Conservation (phyloP, 2,113 vertebrate genomes). For the Alethe diademata region DNA sequence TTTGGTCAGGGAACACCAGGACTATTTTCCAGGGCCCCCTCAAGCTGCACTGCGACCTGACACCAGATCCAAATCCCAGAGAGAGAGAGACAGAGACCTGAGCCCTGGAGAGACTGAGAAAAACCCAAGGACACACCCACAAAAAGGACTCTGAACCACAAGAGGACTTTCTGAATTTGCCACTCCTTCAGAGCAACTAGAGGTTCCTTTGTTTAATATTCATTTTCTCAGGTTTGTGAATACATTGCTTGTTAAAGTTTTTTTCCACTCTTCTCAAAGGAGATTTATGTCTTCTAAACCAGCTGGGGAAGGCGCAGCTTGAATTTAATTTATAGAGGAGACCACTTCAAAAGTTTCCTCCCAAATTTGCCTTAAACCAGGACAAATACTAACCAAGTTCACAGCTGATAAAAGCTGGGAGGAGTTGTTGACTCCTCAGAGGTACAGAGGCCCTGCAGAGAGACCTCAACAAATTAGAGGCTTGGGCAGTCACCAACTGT, state of each 20-base stretch:
- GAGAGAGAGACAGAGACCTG: too few species aligned
- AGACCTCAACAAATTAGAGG: neutral
- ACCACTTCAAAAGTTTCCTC: neutral
- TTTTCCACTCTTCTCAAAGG: neutral
- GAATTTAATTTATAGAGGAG: neutral
- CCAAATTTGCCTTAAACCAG: neutral
- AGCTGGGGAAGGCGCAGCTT: neutral
- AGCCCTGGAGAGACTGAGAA: neutral
- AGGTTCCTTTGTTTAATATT: neutral
- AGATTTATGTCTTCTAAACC: neutral
- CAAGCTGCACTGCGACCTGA: rapidly evolving
- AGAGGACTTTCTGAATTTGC: neutral
- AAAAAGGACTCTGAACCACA: neutral
- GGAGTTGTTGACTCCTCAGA: neutral
- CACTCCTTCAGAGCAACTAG: neutral
- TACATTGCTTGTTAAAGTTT: neutral
- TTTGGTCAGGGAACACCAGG: neutral
- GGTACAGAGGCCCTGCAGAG: neutral
- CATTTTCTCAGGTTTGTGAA: neutral
- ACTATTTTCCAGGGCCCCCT: too few species aligned
- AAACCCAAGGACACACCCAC: neutral
- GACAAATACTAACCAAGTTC: neutral
- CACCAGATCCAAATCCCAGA: neutral
- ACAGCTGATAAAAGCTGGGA: neutral
- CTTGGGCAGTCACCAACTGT: neutral